phyloP scores from a whole-genome alignment of 1,140 invertebrate species.

The Cotesia chilonis region DNA sequence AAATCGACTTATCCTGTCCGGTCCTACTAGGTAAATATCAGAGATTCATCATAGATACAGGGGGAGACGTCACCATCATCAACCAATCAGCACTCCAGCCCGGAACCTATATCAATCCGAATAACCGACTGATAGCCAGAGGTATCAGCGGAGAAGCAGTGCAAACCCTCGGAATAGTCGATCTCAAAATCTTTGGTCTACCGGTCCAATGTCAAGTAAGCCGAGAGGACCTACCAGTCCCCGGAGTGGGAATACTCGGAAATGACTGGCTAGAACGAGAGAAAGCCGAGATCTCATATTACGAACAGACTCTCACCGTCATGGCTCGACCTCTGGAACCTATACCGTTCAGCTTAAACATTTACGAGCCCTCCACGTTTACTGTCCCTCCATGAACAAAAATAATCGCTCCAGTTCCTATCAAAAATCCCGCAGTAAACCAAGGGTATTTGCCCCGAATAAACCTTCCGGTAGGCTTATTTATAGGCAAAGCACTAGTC shows the following conservation, averaged over 20 bases:
- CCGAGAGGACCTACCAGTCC: too few species aligned
- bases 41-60: too few species aligned
- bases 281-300: constrained; percentile 12
- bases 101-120: too few species aligned
- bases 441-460: constrained; percentile 13
- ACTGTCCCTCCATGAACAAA: background rate
- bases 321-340: background rate
- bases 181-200: too few species aligned
- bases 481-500: background rate
- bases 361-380: background rate
- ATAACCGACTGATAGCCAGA: too few species aligned
- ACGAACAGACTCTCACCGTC: background rate
- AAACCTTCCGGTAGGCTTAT: background rate
- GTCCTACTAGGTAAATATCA: too few species aligned
- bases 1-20: too few species aligned
- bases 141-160: too few species aligned
- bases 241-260: constrained; percentile 1
- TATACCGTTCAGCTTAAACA: background rate
- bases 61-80: too few species aligned
- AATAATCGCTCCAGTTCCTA: background rate
- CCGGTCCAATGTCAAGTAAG: too few species aligned
- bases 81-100: too few species aligned
- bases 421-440: background rate
- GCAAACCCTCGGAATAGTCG: too few species aligned
- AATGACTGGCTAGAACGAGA: background rate